Conservation (phyloP, 2,113 vertebrate species). For the Gopherus flavomarginatus region DNA sequence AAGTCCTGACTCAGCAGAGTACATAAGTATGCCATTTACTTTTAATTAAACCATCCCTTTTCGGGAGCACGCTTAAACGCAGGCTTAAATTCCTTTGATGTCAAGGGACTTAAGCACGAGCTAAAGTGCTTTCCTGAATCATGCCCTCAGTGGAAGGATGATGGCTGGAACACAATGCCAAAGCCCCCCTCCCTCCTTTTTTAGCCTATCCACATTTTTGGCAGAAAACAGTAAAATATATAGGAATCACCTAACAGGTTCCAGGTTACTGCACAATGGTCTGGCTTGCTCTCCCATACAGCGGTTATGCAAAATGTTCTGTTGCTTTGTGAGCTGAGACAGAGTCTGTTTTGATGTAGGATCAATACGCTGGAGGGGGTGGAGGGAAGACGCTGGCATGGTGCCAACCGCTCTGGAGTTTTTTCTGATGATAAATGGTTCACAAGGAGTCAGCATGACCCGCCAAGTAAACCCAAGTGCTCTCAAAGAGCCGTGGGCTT, state of each 20-base stretch:
- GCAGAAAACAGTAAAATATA: slow-evolving; percentile 58
- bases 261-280: slow-evolving; percentile 30
- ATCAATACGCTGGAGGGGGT: slow-evolving; percentile 60
- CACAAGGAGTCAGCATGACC: slow-evolving; percentile 69
- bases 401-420: slow-evolving; percentile 61
- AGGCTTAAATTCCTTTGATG: slow-evolving; percentile 31
- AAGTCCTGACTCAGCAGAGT: slow-evolving; percentile 44
- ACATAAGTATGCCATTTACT: neutral
- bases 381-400: slow-evolving; percentile 30
- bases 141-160: neutral
- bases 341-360: slow-evolving; percentile 68
- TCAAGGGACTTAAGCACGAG: neutral
- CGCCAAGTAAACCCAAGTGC: slow-evolving; percentile 67
- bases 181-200: slow-evolving; percentile 28
- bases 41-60: slow-evolving; percentile 22
- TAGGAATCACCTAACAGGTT: slow-evolving; percentile 54
- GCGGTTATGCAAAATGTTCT: slow-evolving; percentile 62
- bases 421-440: slow-evolving; percentile 61
- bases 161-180: neutral
- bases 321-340: slow-evolving; percentile 69
- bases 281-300: slow-evolving; percentile 16
- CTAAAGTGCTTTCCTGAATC: neutral
- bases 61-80: neutral
- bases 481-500: slow-evolving; percentile 63
- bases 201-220: slow-evolving; percentile 55